Evolutionary conservation across 2,888 invertebrate genomes (phyloP), one percentile per base, ranked within the genome.

Genomic region (Steinernema hermaphroditum): DNA sequence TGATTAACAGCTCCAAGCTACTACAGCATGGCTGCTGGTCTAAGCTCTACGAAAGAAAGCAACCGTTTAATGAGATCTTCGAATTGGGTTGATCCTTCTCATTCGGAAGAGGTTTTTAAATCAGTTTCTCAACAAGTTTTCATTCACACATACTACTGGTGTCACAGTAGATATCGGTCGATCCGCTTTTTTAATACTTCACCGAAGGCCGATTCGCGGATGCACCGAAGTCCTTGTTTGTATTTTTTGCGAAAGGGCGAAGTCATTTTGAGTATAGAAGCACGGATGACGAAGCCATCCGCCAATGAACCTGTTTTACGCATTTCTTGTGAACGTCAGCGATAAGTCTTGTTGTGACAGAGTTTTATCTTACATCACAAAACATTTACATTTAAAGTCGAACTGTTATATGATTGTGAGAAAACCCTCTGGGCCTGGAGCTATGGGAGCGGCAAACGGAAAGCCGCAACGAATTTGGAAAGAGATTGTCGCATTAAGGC

Each of bases 391-490:
- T 37, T 12, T 37, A 8, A 37, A 37, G 6, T 37, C 37, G n/a
- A n/a, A n/a, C 37, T 16, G 2, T 62, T 16, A 62, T 50, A 62
- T 62, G 29, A 62, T 62, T 27, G 62, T 62, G 32, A 62, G 19
- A 34, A 62, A 32, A n/a, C 32, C 32, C 16, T 62, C 62, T 2
- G 32, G 62, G 9, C 62, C 62, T 14, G 62, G 62, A 24, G 27
- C 32, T 8, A 32, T 62, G 16, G 62, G 62, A 4, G 62, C 32
- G 9, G 62, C 57, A 54, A 43, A 41, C 8, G 54, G 24, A 34
- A 71, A 71, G n/a, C 57, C 62, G 24, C 71, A 71, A 16, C 71
- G 71, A 54, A 71, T 54, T 57, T 71, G 50, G 62, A 71, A 57
- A 27, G 37, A 37, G 24, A 70, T 49, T 12, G 50, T 70, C 49